Conservation (phyloP, 2,797 vertebrate genomes). For the Dicrostonyx torquatus region DNA sequence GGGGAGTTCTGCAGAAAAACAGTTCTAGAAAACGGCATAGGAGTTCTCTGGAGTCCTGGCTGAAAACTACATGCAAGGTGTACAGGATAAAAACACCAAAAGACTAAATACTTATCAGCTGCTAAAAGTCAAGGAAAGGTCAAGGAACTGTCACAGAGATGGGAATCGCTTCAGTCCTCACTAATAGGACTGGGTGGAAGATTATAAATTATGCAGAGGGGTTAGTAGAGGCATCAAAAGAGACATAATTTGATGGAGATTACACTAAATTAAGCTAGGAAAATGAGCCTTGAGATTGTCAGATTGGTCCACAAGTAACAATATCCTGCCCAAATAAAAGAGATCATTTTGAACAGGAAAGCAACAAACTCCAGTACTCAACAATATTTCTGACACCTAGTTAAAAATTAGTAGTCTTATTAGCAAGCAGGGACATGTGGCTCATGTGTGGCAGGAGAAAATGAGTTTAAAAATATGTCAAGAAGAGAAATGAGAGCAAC, state of each 20-base stretch:
- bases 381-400: neutral
- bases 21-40: neutral
- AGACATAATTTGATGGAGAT: neutral
- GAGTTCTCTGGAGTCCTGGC: neutral
- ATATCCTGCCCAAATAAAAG: slow-evolving; percentile 14
- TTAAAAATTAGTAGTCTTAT: slow-evolving; percentile 34
- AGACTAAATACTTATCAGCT: neutral
- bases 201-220: neutral
- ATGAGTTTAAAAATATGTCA: neutral
- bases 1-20: neutral
- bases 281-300: neutral
- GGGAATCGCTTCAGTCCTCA: neutral
- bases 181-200: neutral
- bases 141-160: neutral
- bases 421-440: neutral
- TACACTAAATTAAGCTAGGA: neutral
- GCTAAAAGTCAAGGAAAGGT: neutral
- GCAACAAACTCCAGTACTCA: neutral
- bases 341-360: neutral
- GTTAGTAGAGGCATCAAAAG: neutral
- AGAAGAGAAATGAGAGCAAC: neutral
- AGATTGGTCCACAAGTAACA: neutral
- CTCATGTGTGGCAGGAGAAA: neutral
- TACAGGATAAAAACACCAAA: neutral
- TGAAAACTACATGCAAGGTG: neutral